Evolutionary conservation across 2,113 vertebrate genomes (phyloP), one percentile per base, ranked within the genome.

Genomic region (Heterotis niloticus): DNA sequence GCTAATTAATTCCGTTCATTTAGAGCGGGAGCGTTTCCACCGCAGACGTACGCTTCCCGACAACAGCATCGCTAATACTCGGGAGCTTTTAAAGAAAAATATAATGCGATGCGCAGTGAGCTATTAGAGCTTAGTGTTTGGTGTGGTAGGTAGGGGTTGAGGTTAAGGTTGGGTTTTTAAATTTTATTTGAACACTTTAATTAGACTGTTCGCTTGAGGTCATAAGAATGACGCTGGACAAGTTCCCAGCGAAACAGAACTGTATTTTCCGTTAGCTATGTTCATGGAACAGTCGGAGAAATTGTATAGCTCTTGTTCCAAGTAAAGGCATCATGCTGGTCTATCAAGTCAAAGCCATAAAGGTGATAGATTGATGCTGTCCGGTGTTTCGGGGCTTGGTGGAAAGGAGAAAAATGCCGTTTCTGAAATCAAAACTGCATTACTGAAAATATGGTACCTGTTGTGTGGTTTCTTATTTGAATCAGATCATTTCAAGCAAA

Each of bases 1-100:
- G 29, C 52, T 71, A 79, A 79, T 79, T 71, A 62, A 79, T 70
- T 71, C 57, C 60, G 56, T 69, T 79, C 34, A 79, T 79, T 70
- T 60, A 64, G 59, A 59, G 68, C 59, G 34, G 20, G 51, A 28
- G 24, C 23, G 24, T 54, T 44, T 60, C 52, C 17, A 10, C 64
- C 57, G 10, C 18, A 79, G 17, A 75, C 54, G 44, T 18, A 52
- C 14, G n/a, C 23, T 51, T 26, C 24, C 60, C n/a, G 51, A 70
- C 54, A 34, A 60, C 28, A 13, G 28, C 23, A 57, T n/a, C 13
- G 64, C 76, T 66, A 60, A 28, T 54, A 44, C 65, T 73, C 20
- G 20, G 16, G 57, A 29, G 23, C 64, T n/a, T 66, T 13, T 66
- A 24, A 66, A 66, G n/a, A 16, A 7, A 51, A 57, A 51, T 54